Percentiles rank a stretch among this genome's conserved stretches.
These are phyloP conservation scores for Tinamus guttatus DNA, from an alignment of 2,113 vertebrate species.

Conservation along the genomic window DNA sequence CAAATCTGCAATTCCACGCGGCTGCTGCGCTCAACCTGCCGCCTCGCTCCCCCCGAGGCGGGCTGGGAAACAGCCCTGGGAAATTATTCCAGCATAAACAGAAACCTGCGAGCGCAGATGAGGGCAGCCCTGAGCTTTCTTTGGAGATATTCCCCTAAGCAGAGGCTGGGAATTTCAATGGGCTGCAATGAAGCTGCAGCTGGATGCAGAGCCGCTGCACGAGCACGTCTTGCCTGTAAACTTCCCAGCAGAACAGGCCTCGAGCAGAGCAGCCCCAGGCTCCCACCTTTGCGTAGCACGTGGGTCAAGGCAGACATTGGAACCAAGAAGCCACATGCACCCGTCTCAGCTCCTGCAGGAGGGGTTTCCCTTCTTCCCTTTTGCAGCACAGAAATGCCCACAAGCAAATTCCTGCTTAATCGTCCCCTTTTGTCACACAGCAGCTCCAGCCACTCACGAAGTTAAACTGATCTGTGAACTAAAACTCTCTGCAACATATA, in stretches of 20 bases:
- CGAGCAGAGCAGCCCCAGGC: too few relatives aligned
- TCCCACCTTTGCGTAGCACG: not conserved
- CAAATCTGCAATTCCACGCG: slow-evolving; percentile 65
- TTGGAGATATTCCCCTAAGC: not conserved
- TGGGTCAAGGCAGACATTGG: not conserved
- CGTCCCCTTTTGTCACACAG: not conserved
- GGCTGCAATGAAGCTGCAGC: not conserved
- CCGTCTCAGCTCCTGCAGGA: fast-evolving
- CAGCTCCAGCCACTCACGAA: not conserved
- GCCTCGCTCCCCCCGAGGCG: slow-evolving; percentile 61
- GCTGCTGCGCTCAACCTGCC: slow-evolving; percentile 20
- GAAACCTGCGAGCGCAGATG: slow-evolving; percentile 1
- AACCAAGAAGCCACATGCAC: not conserved
- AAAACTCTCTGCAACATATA: not conserved
- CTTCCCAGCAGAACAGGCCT: not conserved
- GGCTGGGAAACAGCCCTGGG: slow-evolving; percentile 54
- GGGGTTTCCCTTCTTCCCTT: fast-evolving
- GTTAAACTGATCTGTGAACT: not conserved
- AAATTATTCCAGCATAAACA: slow-evolving; percentile 53
- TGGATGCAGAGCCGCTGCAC: not conserved
- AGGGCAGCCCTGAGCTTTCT: slow-evolving; percentile 14
- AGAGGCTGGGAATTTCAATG: not conserved
- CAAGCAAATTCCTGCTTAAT: not conserved
- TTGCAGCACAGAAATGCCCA: not conserved
- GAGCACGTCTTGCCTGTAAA: fast-evolving